Conservation (phyloP, 2,797 vertebrate genomes). For the Philypnodon macrostomus region DNA sequence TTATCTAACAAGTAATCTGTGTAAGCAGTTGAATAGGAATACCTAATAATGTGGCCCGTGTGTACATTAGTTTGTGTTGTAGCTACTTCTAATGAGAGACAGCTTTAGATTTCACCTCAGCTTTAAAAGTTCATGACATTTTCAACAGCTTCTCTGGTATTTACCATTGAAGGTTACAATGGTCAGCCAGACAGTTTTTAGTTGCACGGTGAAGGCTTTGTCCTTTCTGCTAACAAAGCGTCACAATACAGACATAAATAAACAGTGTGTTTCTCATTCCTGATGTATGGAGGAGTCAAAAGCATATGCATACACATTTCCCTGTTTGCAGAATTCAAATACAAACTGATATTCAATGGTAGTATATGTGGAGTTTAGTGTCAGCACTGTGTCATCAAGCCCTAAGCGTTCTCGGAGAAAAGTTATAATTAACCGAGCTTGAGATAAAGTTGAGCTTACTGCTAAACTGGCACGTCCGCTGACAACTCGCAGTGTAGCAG, state of each 20-base stretch:
- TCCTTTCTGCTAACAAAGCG: slow-evolving; percentile 44
- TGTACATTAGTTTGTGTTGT: slow-evolving; percentile 49
- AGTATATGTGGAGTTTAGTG: slow-evolving; percentile 25
- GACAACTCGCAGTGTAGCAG: slow-evolving; percentile 48
- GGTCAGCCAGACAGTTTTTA: slow-evolving; percentile 62
- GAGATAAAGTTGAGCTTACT: slow-evolving; percentile 61
- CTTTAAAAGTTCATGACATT: slow-evolving; percentile 81
- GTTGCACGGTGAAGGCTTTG: slow-evolving; percentile 48
- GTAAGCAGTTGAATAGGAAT: no score
- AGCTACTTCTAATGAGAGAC: slow-evolving; percentile 62
- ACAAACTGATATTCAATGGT: slow-evolving; percentile 29
- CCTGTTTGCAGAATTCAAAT: background rate
- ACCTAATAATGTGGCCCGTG: no score
- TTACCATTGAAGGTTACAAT: slow-evolving; percentile 78
- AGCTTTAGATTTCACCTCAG: slow-evolving; percentile 54
- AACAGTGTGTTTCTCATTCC: slow-evolving; percentile 21
- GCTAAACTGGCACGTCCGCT: slow-evolving; percentile 50
- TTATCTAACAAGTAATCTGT: no score
- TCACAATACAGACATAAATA: slow-evolving; percentile 26
- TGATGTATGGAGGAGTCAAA: background rate
- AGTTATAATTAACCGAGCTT: slow-evolving; percentile 61
- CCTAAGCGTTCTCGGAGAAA: slow-evolving; percentile 40
- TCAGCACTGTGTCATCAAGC: slow-evolving; percentile 35
- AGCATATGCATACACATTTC: background rate
- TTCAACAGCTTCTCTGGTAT: slow-evolving; percentile 73